Conservation (phyloP, 2,797 vertebrate species). For the Sebastes wilsoni region DNA sequence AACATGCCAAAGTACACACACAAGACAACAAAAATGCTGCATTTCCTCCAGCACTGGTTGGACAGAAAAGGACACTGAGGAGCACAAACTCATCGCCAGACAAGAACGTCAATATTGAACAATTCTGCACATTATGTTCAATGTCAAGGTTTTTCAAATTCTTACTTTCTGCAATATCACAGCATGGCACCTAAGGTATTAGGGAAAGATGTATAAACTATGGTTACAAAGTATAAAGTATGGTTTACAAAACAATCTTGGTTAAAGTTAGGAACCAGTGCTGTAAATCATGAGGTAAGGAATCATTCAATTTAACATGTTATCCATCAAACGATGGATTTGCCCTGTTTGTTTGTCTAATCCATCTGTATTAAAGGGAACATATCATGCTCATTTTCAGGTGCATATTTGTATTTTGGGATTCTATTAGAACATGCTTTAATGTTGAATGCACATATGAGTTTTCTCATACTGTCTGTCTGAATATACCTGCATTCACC, state of each 20-base stretch:
- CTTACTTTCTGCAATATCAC: background rate
- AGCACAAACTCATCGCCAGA: background rate
- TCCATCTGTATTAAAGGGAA: background rate
- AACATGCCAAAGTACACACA: conserved; percentile 19
- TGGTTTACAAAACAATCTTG: background rate
- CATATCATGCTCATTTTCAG: background rate
- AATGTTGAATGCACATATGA: background rate
- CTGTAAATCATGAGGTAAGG: background rate
- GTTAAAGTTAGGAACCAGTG: background rate
- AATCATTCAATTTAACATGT: background rate
- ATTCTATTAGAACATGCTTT: background rate
- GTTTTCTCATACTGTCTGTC: too few relatives aligned
- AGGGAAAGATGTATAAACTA: background rate
- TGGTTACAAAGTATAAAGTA: background rate
- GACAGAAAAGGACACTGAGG: background rate
- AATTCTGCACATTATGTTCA: background rate
- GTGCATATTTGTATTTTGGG: background rate
- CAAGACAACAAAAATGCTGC: conserved; percentile 7
- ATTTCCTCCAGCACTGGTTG: background rate
- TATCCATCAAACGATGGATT: background rate
- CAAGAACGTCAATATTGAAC: background rate
- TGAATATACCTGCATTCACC: too few relatives aligned
- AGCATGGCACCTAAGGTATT: background rate
- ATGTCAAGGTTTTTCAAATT: background rate
- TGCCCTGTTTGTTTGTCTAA: background rate